Percentiles rank a stretch among this genome's conserved stretches.
These are phyloP conservation scores for Styela clava DNA, from an alignment of 23 tunicate genomes.

Conservation along the genomic window DNA sequence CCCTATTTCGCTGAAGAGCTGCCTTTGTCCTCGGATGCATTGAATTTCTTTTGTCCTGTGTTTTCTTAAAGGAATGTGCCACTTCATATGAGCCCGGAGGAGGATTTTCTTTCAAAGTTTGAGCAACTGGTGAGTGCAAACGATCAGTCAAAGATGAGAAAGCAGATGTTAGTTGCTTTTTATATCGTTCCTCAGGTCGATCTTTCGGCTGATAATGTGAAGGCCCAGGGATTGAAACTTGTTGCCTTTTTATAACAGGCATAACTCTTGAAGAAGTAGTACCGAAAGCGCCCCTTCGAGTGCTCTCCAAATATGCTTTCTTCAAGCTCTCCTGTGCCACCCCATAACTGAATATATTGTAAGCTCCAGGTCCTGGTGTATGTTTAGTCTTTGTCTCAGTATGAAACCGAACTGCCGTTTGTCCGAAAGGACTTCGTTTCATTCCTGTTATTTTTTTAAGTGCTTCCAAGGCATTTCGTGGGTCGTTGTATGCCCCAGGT, in stretches of 20 bases:
- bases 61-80: slow-evolving; percentile 66
- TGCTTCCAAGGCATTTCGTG: slow-evolving; percentile 84
- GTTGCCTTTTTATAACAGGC: slow-evolving; percentile 83
- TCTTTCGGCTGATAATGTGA: slow-evolving; percentile 95
- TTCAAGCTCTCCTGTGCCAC: slow-evolving; percentile 93
- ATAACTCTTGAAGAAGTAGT: slow-evolving; percentile 72
- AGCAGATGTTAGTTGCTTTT: slow-evolving; percentile 84
- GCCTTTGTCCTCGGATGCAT: slow-evolving; percentile 63
- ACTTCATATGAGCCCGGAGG: slow-evolving; percentile 94
- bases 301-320: slow-evolving; percentile 90
- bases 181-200: slow-evolving; percentile 73
- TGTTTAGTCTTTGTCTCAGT: slow-evolving; percentile 32
- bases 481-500: slow-evolving; percentile 94
- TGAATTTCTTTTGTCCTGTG: slow-evolving; percentile 48
- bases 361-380: slow-evolving; percentile 87
- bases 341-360: slow-evolving; percentile 84
- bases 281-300: slow-evolving; percentile 84
- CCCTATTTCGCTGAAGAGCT: slow-evolving; percentile 59
- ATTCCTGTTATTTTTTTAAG: slow-evolving; percentile 83
- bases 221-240: slow-evolving; percentile 83
- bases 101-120: slow-evolving; percentile 82
- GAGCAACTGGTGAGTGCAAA: slow-evolving; percentile 47
- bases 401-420: slow-evolving; percentile 85
- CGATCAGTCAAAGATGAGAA: slow-evolving; percentile 80
- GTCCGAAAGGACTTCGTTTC: slow-evolving; percentile 94